Conservation (phyloP, 2,888 invertebrate genomes). For the Lepidocyrtoides sp. region DNA sequence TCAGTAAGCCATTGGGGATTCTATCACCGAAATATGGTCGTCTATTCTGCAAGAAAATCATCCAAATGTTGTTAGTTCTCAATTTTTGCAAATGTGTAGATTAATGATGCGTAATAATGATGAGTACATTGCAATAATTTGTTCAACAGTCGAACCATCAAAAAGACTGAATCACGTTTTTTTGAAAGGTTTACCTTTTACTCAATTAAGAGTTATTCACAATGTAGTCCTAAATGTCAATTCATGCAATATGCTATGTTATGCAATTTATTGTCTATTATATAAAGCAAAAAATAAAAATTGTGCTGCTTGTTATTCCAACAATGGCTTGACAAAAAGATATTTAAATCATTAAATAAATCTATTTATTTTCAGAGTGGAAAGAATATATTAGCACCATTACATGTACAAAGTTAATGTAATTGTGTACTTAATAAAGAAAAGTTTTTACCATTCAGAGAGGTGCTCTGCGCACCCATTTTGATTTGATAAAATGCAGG, state of each 20-base stretch:
- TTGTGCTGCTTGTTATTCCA: background rate
- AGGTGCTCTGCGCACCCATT: conserved; percentile 4
- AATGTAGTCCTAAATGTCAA: too few relatives aligned
- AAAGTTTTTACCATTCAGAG: too few relatives aligned
- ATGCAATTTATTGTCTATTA: too few relatives aligned
- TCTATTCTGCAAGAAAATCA: too few relatives aligned
- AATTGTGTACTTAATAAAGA: too few relatives aligned
- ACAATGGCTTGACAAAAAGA: background rate
- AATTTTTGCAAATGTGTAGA: background rate
- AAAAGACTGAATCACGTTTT: background rate
- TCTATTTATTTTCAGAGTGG: background rate
- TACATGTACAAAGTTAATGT: too few relatives aligned
- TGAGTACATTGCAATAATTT: background rate
- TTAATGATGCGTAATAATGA: conserved; percentile 20
- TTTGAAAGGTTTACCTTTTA: background rate
- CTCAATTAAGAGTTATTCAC: background rate
- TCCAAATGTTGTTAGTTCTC: too few relatives aligned
- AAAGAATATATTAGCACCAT: background rate
- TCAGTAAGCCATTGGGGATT: background rate
- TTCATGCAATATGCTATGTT: too few relatives aligned
- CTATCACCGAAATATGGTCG: too few relatives aligned
- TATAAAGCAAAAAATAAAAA: conserved; percentile 28
- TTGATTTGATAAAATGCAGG: conserved; percentile 13
- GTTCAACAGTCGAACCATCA: background rate
- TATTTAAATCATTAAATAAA: too few relatives aligned